These are phyloP conservation scores for Lerista edwardsae DNA, from an alignment of 2,797 vertebrate genomes.

Conservation along the genomic window DNA sequence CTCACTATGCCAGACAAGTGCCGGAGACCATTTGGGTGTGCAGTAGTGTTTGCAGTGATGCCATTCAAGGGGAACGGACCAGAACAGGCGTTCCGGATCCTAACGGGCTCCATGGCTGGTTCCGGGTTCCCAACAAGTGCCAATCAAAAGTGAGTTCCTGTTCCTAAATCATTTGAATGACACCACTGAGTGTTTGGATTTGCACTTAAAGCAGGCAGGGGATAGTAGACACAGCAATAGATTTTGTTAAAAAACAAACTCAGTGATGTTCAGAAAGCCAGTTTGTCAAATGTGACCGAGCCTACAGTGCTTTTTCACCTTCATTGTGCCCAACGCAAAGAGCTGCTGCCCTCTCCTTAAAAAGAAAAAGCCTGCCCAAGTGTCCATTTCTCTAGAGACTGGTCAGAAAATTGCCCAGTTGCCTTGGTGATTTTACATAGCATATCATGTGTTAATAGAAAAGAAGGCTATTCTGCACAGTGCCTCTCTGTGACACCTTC, in stretches of 20 bases:
- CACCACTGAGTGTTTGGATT: too few species aligned
- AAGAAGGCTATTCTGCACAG: too few species aligned
- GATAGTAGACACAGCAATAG: neutral
- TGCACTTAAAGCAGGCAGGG: neutral
- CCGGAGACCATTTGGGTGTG: too few species aligned
- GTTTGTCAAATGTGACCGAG: neutral
- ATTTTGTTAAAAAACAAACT: conserved; percentile 31
- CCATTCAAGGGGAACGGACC: too few species aligned
- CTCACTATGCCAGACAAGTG: too few species aligned
- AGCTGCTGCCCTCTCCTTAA: neutral
- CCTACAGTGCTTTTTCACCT: conserved; percentile 22
- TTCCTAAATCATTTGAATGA: too few species aligned
- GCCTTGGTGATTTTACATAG: conserved; percentile 9
- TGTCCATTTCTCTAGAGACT: conserved; percentile 14
- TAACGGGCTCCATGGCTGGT: too few species aligned
- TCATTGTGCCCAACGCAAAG: neutral
- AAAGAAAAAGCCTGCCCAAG: neutral
- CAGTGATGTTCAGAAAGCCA: conserved; percentile 27
- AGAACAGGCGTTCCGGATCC: too few species aligned
- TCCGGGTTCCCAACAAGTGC: too few species aligned
- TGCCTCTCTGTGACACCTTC: neutral
- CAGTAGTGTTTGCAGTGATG: too few species aligned
- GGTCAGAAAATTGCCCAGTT: neutral
- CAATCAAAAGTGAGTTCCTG: too few species aligned
- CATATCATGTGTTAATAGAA: neutral